Evolutionary conservation across 2,113 vertebrate species (phyloP), one percentile per base, ranked within the genome.

Genomic region (Brachyhypopomus gauderio): DNA sequence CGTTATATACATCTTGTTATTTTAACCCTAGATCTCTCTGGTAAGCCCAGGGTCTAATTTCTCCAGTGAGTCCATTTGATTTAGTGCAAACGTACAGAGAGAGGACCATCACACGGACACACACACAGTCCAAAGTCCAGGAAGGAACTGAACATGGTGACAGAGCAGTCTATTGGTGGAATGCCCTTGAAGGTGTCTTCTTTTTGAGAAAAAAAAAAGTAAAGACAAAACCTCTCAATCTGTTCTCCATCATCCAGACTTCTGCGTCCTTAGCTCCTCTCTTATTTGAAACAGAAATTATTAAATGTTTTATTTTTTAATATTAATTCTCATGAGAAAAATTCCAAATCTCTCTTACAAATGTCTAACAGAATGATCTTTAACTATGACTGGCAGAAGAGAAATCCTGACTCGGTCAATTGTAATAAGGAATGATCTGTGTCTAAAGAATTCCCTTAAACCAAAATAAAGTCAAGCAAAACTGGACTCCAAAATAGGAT

Each of bases 11-110:
- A 70, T 1, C 59, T 73, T 73, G 79, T 64, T 74, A 52, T n/a
- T 34, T 72, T 59, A 71, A 30, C 52, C 30, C 59, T 17, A 45
- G 11, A 30, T 48, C 36, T 58, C 9, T 20, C 56, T 36, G 38
- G 20, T 78, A 41, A 4, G 8, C 63, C 64, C 16, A 69, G 74
- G 79, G 38, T 36, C 52, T 22, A 25, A 74, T 72, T 77, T 83
- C 84, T 77, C 80, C 72, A 66, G 55, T 79, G 23, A 82, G 45
- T 85, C 80, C 63, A 79, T 82, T 72, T 85, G 77, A 79, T 74
- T 85, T 82, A 85, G 80, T 85, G 84, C 84, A 85, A 85, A 85
- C 52, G 34, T 82, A 82, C 66, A 67, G 80, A 82, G 84, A 85
- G 72, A 79, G 11, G 63, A 70, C 71, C 75, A 64, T 71, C 63